Percentiles rank a stretch among this genome's conserved stretches.
These are phyloP conservation scores for Diabrotica balteata DNA, from an alignment of 2,888 invertebrate genomes.

Conservation along the genomic window DNA sequence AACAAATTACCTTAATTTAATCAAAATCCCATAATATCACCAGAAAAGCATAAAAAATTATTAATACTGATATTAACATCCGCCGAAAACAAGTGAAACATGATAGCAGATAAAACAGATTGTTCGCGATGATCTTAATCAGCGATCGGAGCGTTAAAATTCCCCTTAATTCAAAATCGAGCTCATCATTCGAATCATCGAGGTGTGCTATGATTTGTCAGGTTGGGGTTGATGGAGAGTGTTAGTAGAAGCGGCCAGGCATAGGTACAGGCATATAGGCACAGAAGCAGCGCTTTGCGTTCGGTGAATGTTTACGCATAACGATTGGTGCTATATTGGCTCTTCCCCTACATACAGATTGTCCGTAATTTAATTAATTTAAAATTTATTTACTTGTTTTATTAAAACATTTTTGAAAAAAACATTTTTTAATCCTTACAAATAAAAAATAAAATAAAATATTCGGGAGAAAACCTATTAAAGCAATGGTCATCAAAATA, in stretches of 20 bases:
- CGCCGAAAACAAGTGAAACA: slow-evolving; percentile 1
- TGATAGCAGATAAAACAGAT: neutral
- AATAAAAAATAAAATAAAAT: too few species aligned
- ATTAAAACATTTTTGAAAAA: too few species aligned
- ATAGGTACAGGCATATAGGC: neutral
- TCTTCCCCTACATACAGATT: neutral
- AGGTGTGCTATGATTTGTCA: slow-evolving; percentile 4
- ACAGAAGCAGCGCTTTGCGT: neutral
- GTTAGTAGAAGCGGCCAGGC: neutral
- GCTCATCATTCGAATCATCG: slow-evolving; percentile 10
- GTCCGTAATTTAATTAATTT: too few species aligned
- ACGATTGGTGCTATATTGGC: slow-evolving; percentile 1
- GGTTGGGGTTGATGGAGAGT: slow-evolving; percentile 3
- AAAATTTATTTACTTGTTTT: too few species aligned
- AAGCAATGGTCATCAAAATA: too few species aligned
- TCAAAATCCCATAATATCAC: too few species aligned
- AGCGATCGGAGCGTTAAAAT: slow-evolving; percentile 4
- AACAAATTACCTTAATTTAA: too few species aligned
- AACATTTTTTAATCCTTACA: too few species aligned
- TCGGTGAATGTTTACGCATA: neutral
- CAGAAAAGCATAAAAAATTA: neutral
- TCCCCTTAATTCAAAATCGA: slow-evolving; percentile 7
- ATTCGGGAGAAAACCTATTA: too few species aligned
- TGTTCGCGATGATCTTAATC: slow-evolving; percentile 2
- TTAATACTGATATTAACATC: neutral